A percentile compares a stretch with the other conserved stretches of the same genome.
These are phyloP conservation scores for Sebastes glaucus DNA, from an alignment of 2,797 vertebrate genomes.

Conservation along the genomic window DNA sequence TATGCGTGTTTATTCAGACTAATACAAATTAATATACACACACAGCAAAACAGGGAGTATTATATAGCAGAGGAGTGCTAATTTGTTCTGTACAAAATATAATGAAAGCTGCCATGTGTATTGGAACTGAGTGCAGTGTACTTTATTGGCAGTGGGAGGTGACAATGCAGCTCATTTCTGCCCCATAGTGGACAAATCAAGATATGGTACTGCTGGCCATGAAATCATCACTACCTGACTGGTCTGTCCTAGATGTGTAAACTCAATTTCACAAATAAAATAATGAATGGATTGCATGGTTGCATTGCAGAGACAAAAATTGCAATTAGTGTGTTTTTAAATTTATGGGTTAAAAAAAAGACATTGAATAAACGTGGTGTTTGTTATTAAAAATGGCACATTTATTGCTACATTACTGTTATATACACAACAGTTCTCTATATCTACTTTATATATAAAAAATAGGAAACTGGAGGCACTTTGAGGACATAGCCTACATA, in stretches of 20 bases:
- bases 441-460: constrained; percentile 91
- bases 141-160: background rate
- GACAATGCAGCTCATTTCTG: background rate
- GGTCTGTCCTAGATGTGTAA: background rate
- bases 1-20: background rate
- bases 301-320: background rate
- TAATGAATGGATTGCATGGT: background rate
- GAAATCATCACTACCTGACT: background rate
- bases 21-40: background rate
- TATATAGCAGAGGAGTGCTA: background rate
- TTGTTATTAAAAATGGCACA: constrained; percentile 92
- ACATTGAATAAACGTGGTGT: constrained; percentile 62
- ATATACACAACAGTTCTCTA: constrained; percentile 95
- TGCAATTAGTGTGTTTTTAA: background rate
- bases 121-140: background rate
- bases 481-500: constrained; percentile 86
- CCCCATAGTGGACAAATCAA: background rate
- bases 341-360: constrained; percentile 52
- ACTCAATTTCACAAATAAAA: background rate
- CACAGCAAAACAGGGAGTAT: background rate
- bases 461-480: constrained; percentile 92
- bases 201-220: too few relatives aligned
- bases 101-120: background rate
- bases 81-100: background rate
- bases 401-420: constrained; percentile 97